phyloP scores from a whole-genome alignment of 23 tunicate species.

The Oikopleura vanhoeffeni region DNA sequence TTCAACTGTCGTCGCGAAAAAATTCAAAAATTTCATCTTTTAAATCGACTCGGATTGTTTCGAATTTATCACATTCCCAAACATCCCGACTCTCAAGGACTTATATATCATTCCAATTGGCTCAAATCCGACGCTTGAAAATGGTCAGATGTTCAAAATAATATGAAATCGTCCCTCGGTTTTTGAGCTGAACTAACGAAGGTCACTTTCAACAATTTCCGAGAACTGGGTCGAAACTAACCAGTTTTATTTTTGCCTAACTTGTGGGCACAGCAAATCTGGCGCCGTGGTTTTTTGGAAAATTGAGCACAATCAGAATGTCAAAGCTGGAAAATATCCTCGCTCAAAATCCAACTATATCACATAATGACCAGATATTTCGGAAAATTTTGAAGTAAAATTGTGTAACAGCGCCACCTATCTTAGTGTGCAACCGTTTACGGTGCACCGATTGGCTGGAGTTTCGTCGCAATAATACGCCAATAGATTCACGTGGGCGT shows the following conservation, averaged over 20 bases:
- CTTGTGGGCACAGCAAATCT: background rate
- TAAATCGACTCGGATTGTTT: background rate
- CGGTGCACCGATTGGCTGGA: background rate
- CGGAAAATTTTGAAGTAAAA: background rate
- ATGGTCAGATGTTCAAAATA: background rate
- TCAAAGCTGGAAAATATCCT: background rate
- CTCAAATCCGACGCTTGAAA: background rate
- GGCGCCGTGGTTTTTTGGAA: background rate
- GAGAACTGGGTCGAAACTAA: too few relatives aligned
- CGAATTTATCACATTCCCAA: background rate
- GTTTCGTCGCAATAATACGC: background rate
- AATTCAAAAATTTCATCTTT: background rate
- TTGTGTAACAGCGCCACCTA: background rate
- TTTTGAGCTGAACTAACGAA: background rate
- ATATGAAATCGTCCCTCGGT: background rate
- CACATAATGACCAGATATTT: background rate
- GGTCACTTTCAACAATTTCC: background rate
- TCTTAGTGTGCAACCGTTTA: background rate
- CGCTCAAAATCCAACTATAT: background rate
- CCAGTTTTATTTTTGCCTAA: background rate
- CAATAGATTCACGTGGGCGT: background rate
- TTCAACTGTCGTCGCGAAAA: too few relatives aligned
- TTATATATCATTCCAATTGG: background rate
- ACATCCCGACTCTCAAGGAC: background rate
- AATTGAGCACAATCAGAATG: background rate